phyloP scores from a whole-genome alignment of 2,888 invertebrate genomes.

The Habrosyne pyritoides region DNA sequence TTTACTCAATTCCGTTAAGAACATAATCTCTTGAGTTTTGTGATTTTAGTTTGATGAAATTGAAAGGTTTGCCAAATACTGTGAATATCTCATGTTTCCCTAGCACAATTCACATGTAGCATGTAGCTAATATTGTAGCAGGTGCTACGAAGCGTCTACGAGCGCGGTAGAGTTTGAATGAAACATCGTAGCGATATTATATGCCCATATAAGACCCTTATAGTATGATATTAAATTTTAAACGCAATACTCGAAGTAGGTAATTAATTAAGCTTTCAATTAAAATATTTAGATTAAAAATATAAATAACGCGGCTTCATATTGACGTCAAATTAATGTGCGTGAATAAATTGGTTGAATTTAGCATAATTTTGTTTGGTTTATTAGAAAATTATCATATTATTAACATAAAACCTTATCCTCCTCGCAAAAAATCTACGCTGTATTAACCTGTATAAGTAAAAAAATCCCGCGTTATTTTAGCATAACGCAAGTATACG shows the following conservation, averaged over 20 bases:
- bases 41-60: background rate
- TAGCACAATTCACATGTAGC: slow-evolving; percentile 28
- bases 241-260: background rate
- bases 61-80: background rate
- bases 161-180: slow-evolving; percentile 42
- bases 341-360: background rate
- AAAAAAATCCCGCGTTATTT: background rate
- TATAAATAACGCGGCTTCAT: background rate
- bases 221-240: background rate
- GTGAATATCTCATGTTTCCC: slow-evolving; percentile 28
- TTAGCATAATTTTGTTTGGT: background rate
- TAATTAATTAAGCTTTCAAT: background rate
- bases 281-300: background rate
- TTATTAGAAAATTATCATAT: slow-evolving; percentile 1
- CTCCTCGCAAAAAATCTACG: background rate
- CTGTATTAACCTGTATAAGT: background rate
- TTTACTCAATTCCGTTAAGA: background rate
- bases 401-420: background rate
- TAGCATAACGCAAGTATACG: background rate
- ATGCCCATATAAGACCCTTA: background rate
- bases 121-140: slow-evolving; percentile 48
- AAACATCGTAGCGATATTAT: slow-evolving; percentile 40
- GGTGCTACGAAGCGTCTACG: slow-evolving; percentile 52
- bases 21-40: background rate
- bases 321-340: background rate